A percentile compares a stretch with the other conserved stretches of the same genome.
phyloP scores from a whole-genome alignment of 2,888 invertebrate genomes.

The Linyphia triangularis region DNA sequence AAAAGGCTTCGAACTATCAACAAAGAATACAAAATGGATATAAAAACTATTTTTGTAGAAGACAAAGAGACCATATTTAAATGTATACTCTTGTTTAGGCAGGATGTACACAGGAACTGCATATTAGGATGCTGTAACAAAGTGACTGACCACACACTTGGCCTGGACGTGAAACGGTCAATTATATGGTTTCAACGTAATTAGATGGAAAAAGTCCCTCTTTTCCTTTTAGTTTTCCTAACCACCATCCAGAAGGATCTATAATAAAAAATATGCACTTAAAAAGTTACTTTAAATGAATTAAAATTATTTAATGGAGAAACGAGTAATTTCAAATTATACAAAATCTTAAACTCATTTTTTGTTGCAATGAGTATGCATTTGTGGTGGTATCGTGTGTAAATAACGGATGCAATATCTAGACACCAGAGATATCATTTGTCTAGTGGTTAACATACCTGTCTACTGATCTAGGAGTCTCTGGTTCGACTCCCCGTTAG shows the following conservation, averaged over 20 bases:
- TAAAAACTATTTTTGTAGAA: too few relatives aligned
- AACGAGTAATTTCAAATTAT: not conserved
- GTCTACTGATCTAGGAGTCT: too few relatives aligned
- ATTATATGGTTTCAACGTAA: slow-evolving; percentile 81
- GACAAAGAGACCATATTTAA: too few relatives aligned
- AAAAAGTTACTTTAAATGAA: not conserved
- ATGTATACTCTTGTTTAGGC: too few relatives aligned
- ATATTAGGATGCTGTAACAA: not conserved
- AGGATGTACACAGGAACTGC: slow-evolving; percentile 6
- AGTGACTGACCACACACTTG: not conserved
- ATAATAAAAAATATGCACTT: slow-evolving; percentile 76
- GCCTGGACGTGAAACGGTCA: not conserved
- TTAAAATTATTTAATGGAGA: not conserved
- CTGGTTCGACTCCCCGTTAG: too few relatives aligned
- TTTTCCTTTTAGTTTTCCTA: slow-evolving; percentile 82
- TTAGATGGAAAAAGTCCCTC: slow-evolving; percentile 85
- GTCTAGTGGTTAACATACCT: too few relatives aligned
- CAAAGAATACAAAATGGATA: not conserved
- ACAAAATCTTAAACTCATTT: too few relatives aligned
- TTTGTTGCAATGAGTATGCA: too few relatives aligned
- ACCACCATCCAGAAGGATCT: slow-evolving; percentile 87
- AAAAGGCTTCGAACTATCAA: not conserved
- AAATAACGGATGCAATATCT: too few relatives aligned
- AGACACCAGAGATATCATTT: too few relatives aligned
- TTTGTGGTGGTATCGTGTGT: too few relatives aligned